A percentile compares a stretch with the other conserved stretches of the same genome.
Evolutionary conservation across 1,140 invertebrate species (phyloP).

Genomic region (Drosophila subpulchrella): DNA sequence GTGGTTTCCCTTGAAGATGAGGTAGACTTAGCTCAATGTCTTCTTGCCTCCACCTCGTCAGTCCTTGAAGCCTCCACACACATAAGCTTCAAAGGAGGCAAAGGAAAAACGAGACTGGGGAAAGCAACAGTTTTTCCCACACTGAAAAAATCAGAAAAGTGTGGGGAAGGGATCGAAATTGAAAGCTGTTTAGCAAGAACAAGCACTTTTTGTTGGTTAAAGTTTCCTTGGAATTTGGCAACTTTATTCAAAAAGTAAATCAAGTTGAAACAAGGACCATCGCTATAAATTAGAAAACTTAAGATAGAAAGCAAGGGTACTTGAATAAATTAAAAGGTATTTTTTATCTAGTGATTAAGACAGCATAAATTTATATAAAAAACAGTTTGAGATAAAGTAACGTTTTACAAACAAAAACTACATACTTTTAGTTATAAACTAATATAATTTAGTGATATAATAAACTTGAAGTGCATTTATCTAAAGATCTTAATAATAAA

Average conservation of each 20-base stretch:
- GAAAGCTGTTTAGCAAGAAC: conserved; percentile 2
- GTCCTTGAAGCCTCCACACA: conserved; percentile 22
- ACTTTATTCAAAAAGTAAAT: conserved; percentile 7
- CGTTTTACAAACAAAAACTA: neutral
- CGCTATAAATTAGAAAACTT: neutral
- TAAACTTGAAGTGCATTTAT: neutral
- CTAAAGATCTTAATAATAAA: neutral
- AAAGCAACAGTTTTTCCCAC: conserved; percentile 39
- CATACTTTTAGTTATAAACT: neutral
- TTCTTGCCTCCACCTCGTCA: conserved; percentile 53
- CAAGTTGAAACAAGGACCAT: neutral
- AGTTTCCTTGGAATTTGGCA: neutral
- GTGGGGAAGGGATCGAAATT: conserved; percentile 1
- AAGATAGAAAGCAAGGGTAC: neutral
- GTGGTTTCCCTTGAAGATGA: conserved; percentile 14
- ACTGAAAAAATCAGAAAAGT: conserved; percentile 14
- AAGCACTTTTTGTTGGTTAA: neutral
- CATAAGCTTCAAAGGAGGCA: conserved; percentile 10
- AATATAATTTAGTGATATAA: no score
- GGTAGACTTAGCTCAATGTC: conserved; percentile 35
- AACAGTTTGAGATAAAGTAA: no score
- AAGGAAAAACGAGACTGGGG: conserved; percentile 20
- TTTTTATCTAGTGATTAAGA: neutral
- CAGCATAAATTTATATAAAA: no score
- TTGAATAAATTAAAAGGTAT: neutral